A percentile compares a stretch with the other conserved stretches of the same genome.
These are phyloP conservation scores for Cistogaster globosa DNA, from an alignment of 2,888 invertebrate species.

Conservation along the genomic window DNA sequence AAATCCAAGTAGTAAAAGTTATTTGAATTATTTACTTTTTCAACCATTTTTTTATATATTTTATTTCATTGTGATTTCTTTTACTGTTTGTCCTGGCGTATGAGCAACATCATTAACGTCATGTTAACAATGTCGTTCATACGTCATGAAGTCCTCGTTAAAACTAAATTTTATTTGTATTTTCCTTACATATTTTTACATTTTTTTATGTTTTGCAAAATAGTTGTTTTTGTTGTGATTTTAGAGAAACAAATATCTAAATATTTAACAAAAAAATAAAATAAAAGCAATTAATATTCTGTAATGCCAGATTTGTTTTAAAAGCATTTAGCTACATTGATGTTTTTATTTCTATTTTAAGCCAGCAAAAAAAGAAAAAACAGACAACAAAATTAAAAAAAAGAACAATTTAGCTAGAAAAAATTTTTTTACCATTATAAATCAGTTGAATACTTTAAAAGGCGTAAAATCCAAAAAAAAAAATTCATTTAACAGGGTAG, in stretches of 20 bases:
- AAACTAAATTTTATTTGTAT: conserved; percentile 60
- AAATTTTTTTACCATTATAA: conserved; percentile 52
- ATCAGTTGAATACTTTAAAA: conserved; percentile 49
- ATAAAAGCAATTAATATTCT: conserved; percentile 43
- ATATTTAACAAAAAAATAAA: conserved; percentile 37
- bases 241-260: conserved; percentile 4
- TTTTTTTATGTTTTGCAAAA: not conserved
- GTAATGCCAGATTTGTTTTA: conserved; percentile 41
- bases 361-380: not conserved
- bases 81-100: not conserved
- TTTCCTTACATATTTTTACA: conserved; percentile 10
- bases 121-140: conserved; percentile 63
- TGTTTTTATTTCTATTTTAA: conserved; percentile 7
- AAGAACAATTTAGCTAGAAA: conserved; percentile 45
- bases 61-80: no score
- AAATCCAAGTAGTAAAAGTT: conserved; percentile 20
- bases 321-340: conserved; percentile 46
- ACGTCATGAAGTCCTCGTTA: conserved; percentile 52
- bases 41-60: conserved; percentile 8
- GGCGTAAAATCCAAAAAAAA: not conserved
- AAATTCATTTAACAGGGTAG: not conserved
- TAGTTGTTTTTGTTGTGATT: conserved; percentile 11
- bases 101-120: not conserved
- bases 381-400: not conserved
- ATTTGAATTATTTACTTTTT: conserved; percentile 60